Evolutionary conservation across 1,140 invertebrate species (phyloP), one percentile per base, ranked within the genome.

Genomic region (Phthorimaea operculella): DNA sequence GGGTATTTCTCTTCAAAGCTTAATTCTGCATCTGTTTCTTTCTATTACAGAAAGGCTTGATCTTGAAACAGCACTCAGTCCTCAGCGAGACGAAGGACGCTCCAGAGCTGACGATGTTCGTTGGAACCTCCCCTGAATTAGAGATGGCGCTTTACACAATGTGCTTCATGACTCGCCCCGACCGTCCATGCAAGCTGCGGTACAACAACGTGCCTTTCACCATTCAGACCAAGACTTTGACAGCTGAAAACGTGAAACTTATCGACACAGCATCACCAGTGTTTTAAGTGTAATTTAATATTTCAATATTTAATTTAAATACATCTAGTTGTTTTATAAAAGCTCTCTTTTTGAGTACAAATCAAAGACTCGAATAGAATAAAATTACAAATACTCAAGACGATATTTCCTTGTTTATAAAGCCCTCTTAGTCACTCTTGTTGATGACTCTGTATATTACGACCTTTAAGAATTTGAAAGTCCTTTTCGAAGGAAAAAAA

Each of bases 121-220:
- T 98, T 52, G 96, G 96, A 16, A 97, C 94, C 0, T 96, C 94
- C 55, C 96, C 96, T 0, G 96, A 98, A 80, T 87, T 98, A 62
- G 96, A 98, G 83, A 90, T 96, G 73, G 93, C 95, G 12, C 83
- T 97, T 3, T 98, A 97, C 76, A 96, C 96, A 0, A 88, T 96
- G 1, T 97, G 95, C 74, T 96, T 94, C 79, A 86, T 93, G 62
- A 79, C 91, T 0, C 87, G 93, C 59, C 90, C 92, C 0, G 90
- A 94, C 69, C 59, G 79, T 15, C 79, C 79, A 0, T 85, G 82
- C 70, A 71, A 62, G 10, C 60, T 85, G 14, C 73, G 68, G 0
- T 75, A 70, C 61, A 82, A 78, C 60, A 79, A 82, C 51, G 58
- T 82, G 6, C 65, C 59, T 5, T 85, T 85, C 62, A 79, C 73